Percentiles rank a stretch among this genome's conserved stretches.
These are phyloP conservation scores for Sternotherus odoratus DNA, from an alignment of 2,797 vertebrate species.

Conservation along the genomic window DNA sequence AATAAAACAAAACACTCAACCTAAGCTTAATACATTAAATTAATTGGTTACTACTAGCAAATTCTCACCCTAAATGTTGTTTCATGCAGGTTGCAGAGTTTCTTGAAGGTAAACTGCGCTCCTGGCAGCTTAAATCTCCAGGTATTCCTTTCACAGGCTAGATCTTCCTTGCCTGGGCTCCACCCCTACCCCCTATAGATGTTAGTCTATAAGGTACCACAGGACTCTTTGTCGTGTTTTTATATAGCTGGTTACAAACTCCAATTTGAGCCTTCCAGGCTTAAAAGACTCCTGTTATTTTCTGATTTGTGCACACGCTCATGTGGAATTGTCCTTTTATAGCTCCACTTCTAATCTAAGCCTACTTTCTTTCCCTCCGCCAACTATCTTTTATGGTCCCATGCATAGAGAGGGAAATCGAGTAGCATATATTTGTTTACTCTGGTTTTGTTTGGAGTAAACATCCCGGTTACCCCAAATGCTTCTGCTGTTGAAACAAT, in stretches of 20 bases:
- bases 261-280: neutral
- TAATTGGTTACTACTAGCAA: too few species aligned
- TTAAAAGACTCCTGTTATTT: neutral
- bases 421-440: constrained; percentile 64
- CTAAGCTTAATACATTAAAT: too few species aligned
- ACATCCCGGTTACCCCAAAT: constrained; percentile 60
- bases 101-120: too few species aligned
- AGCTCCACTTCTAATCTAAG: constrained; percentile 11
- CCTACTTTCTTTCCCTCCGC: neutral
- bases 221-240: too few species aligned
- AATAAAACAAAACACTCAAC: too few species aligned
- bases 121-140: too few species aligned
- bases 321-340: neutral
- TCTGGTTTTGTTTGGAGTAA: constrained; percentile 65
- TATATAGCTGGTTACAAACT: neutral
- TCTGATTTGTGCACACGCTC: constrained; percentile 6
- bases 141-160: too few species aligned
- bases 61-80: too few species aligned
- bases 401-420: constrained; percentile 54
- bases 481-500: constrained; percentile 24
- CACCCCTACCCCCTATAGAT: too few species aligned
- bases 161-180: too few species aligned
- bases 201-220: too few species aligned
- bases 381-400: neutral
- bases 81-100: too few species aligned